phyloP scores from a whole-genome alignment of 2,113 vertebrate genomes.

The Salminus brasiliensis region DNA sequence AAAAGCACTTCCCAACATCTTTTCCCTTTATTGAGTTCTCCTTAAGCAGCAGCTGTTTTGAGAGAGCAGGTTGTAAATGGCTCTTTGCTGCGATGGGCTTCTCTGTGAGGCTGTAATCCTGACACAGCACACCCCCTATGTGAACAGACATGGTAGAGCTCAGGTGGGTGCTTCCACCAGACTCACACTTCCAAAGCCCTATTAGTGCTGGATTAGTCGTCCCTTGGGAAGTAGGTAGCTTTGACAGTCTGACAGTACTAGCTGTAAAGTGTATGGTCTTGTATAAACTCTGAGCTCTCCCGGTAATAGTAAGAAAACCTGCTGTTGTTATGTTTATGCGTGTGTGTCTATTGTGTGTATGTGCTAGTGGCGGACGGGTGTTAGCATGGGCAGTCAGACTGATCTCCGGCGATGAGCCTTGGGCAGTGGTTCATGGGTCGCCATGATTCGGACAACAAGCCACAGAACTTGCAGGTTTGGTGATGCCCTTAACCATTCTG shows the following conservation, averaged over 20 bases:
- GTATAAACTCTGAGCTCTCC: neutral
- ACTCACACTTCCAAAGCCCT: neutral
- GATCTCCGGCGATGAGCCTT: too few relatives aligned
- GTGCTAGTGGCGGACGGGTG: too few relatives aligned
- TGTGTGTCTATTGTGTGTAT: too few relatives aligned
- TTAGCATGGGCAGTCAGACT: too few relatives aligned
- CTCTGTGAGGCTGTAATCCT: neutral
- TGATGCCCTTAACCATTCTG: too few relatives aligned
- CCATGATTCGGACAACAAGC: too few relatives aligned
- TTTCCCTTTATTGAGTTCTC: neutral
- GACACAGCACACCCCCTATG: neutral
- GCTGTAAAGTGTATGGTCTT: neutral
- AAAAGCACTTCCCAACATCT: neutral
- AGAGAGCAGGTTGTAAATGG: slow-evolving; percentile 27
- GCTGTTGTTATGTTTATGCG: neutral
- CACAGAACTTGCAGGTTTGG: too few relatives aligned
- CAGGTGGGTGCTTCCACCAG: neutral
- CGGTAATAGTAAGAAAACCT: neutral
- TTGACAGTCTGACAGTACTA: neutral
- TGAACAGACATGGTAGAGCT: neutral
- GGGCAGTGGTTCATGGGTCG: too few relatives aligned
- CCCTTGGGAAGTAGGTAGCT: neutral
- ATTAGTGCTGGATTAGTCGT: neutral
- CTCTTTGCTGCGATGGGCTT: slow-evolving; percentile 8
- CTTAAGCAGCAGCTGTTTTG: neutral